Conservation (phyloP, 2,797 vertebrate genomes). For the Cyclopterus lumpus region DNA sequence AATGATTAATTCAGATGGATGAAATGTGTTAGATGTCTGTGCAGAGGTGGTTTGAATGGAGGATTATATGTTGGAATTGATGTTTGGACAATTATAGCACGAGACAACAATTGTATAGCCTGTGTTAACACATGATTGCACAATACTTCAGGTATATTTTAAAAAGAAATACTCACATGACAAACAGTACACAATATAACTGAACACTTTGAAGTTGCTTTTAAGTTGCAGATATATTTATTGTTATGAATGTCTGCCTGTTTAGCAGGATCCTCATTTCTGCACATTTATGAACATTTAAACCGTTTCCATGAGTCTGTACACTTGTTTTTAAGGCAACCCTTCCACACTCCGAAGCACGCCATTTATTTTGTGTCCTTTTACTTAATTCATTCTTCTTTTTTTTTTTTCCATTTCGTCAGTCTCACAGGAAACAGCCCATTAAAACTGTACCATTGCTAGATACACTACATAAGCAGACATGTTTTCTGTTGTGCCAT, state of each 20-base stretch:
- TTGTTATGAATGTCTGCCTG: background rate
- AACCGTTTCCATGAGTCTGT: conserved; percentile 4
- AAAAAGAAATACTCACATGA: background rate
- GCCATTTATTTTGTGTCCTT: background rate
- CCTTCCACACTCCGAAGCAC: conserved; percentile 27
- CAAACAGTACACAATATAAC: background rate
- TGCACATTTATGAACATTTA: conserved; percentile 20
- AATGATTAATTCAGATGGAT: conserved; percentile 53
- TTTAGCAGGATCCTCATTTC: background rate
- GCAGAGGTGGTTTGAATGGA: conserved; percentile 42
- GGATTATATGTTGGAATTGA: conserved; percentile 14
- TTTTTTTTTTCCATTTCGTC: conserved; percentile 18
- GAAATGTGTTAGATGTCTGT: conserved; percentile 53
- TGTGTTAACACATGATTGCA: background rate
- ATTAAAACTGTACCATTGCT: conserved; percentile 62
- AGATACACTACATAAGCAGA: conserved; percentile 47
- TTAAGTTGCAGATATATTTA: background rate
- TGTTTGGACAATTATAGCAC: conserved; percentile 18
- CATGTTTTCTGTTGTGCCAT: conserved; percentile 55
- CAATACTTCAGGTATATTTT: background rate
- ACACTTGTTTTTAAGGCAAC: conserved; percentile 37
- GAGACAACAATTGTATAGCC: background rate
- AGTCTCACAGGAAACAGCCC: conserved; percentile 31
- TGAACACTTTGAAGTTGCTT: background rate
- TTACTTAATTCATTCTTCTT: background rate